These are phyloP conservation scores for Drosophila tripunctata DNA, from an alignment of 2,888 invertebrate genomes.

Conservation along the genomic window DNA sequence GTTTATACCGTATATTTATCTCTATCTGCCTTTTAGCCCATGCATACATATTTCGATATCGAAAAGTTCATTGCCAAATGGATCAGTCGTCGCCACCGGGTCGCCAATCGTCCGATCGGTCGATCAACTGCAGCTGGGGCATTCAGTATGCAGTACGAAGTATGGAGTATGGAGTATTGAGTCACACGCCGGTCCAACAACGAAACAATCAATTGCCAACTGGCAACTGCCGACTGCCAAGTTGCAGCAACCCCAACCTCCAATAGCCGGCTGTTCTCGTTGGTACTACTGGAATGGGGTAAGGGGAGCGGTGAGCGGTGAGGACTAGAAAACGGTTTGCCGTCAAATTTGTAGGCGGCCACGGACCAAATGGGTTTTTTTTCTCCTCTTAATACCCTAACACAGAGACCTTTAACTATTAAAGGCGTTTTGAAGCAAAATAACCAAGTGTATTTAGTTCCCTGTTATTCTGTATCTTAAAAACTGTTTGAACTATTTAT, in stretches of 20 bases:
- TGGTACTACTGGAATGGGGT: no score
- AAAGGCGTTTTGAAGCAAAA: not conserved
- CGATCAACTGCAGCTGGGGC: slow-evolving; percentile 70
- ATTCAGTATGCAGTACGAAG: no score
- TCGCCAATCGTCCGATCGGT: slow-evolving; percentile 61
- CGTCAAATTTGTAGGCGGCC: slow-evolving; percentile 71
- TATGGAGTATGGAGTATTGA: slow-evolving; percentile 48
- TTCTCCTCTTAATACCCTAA: slow-evolving; percentile 38
- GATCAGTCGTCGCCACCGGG: slow-evolving; percentile 61
- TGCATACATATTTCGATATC: slow-evolving; percentile 57
- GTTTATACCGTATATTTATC: slow-evolving; percentile 36
- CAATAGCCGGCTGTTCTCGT: slow-evolving; percentile 52
- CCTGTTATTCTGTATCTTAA: no score
- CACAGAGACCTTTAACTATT: not conserved
- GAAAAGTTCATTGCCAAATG: slow-evolving; percentile 79
- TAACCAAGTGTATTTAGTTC: not conserved
- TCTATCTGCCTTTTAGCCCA: slow-evolving; percentile 50
- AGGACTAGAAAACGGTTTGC: slow-evolving; percentile 37
- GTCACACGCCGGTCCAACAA: slow-evolving; percentile 62
- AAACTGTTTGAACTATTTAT: no score
- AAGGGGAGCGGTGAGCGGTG: no score
- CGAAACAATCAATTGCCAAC: slow-evolving; percentile 12
- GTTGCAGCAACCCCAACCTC: slow-evolving; percentile 57
- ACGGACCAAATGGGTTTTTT: slow-evolving; percentile 68
- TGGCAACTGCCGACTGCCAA: slow-evolving; percentile 22